phyloP scores from a whole-genome alignment of 2,113 vertebrate genomes.

The Eonycteris spelaea region DNA sequence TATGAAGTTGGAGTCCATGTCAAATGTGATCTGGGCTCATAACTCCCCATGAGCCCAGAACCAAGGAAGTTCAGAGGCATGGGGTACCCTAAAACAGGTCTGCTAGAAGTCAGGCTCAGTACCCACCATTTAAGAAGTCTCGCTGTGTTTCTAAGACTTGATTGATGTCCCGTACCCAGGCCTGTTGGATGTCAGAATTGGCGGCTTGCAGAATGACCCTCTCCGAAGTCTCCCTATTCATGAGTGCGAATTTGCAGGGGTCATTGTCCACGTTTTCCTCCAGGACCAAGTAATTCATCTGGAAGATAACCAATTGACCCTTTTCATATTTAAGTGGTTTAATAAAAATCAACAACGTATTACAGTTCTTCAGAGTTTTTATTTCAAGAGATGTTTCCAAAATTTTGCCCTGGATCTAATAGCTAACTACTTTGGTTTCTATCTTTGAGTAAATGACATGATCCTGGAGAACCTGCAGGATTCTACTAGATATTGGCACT shows the following conservation, averaged over 20 bases:
- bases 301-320: constrained; percentile 43
- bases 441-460: neutral
- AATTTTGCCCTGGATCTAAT: neutral
- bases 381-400: neutral
- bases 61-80: neutral
- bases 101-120: neutral
- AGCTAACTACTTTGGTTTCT: neutral
- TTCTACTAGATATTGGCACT: neutral
- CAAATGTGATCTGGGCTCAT: neutral
- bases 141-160: constrained; percentile 94
- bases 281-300: constrained; percentile 94
- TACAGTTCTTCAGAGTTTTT: neutral
- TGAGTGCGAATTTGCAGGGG: constrained; percentile 95
- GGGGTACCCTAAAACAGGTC: neutral
- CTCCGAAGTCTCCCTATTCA: constrained; percentile 92
- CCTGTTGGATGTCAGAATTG: constrained; percentile 94
- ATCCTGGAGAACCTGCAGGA: neutral
- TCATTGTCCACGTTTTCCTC: constrained; percentile 94
- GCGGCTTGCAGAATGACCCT: constrained; percentile 94
- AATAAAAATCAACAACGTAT: neutral
- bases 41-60: neutral
- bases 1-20: neutral
- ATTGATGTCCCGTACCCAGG: constrained; percentile 95
- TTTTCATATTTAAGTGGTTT: neutral
- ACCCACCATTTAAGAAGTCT: constrained; percentile 94